These are phyloP conservation scores for Chaetura pelagica DNA, from an alignment of 2,113 vertebrate genomes.

Conservation along the genomic window DNA sequence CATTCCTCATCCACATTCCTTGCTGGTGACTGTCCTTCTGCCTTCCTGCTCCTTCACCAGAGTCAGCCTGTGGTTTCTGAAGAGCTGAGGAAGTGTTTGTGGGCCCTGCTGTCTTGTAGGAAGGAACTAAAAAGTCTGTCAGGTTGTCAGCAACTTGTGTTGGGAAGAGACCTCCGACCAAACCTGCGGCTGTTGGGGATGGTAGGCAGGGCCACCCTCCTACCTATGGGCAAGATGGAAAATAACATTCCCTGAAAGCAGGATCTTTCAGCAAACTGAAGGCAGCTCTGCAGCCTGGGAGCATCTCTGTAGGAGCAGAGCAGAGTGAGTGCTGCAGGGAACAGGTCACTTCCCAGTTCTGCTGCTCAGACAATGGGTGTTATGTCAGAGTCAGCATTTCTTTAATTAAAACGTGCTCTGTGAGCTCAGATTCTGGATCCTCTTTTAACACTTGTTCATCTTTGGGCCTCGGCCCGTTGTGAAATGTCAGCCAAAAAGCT, in stretches of 20 bases:
- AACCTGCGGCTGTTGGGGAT: neutral
- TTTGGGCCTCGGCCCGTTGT: neutral
- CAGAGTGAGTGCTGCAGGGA: neutral
- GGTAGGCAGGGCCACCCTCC: neutral
- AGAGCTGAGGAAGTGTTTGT: neutral
- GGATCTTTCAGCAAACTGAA: neutral
- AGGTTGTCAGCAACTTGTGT: neutral
- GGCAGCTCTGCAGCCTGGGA: neutral
- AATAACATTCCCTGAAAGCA: neutral
- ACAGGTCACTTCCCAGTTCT: neutral
- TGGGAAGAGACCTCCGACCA: neutral
- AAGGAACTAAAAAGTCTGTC: neutral
- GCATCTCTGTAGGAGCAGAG: too few relatives aligned
- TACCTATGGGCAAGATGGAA: too few relatives aligned
- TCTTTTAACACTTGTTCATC: neutral
- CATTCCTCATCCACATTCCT: neutral
- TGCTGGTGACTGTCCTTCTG: neutral
- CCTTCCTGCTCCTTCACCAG: neutral
- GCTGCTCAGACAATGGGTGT: neutral
- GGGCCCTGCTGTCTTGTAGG: neutral
- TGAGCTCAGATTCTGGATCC: constrained; percentile 45
- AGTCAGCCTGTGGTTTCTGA: neutral
- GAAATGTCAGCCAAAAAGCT: constrained; percentile 44
- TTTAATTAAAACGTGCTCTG: neutral
- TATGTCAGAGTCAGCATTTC: constrained; percentile 10